Evolutionary conservation across 2,113 vertebrate genomes (phyloP), one percentile per base, ranked within the genome.

Genomic region (Fregetta grallaria): DNA sequence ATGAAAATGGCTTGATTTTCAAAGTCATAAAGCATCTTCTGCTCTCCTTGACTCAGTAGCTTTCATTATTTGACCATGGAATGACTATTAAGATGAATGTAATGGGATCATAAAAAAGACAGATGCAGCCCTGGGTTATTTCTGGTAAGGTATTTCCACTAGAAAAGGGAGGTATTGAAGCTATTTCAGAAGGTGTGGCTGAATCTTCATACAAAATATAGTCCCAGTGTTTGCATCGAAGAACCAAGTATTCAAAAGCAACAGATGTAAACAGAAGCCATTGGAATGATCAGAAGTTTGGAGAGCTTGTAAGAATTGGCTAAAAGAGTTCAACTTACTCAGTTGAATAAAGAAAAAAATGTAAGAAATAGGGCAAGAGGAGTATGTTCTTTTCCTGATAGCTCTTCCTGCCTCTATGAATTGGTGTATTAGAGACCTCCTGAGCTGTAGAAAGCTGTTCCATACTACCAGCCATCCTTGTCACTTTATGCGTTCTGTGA

Each of bases 51-150:
- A 95, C 90, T 90, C 65, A 92, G 61, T 74, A 91, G 44, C 65
- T 96, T 88, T 96, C 90, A 50, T 94, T 92, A 81, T 88, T 94
- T 96, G 76, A 74, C 68, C 21, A 30, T 77, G 34, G 74, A 86
- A 49, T 83, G 34, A 65, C 40, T 92, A 76, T 80, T 66, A 92
- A 91, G 19, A 65, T 71, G n/a, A 89, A 70, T 50, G 26, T 63
- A 80, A 92, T 63, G 17, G 45, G 32, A 67, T 89, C 50, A 74
- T 89, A 81, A 91, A 94, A 86, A 71, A 86, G 72, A 86, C 47
- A 66, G 47, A 86, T 77, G 55, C 40, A 66, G 47, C 18, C 21
- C 34, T 70, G 44, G 10, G 29, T 92, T 89, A 77, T 65, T 44
- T 86, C 58, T 90, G 38, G 32, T 81, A 72, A 74, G 32, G 12